phyloP scores from a whole-genome alignment of 2,888 invertebrate genomes.

The Protodeltote pygarga region DNA sequence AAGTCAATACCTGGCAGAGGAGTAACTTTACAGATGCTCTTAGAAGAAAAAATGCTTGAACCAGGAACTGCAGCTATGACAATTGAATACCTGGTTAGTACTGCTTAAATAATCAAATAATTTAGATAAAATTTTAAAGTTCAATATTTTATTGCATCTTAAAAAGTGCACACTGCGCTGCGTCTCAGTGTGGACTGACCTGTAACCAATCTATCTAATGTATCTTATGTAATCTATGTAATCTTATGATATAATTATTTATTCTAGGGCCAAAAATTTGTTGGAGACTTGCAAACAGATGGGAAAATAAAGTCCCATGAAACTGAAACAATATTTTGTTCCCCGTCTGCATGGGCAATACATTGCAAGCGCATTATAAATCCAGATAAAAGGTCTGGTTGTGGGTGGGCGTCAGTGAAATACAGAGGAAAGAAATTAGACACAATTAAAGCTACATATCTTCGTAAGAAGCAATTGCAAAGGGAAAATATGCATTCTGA shows the following conservation, averaged over 20 bases:
- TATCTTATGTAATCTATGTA: too few species aligned
- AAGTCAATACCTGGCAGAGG: conserved; percentile 88
- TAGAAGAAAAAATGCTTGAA: conserved; percentile 94
- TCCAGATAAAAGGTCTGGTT: conserved; percentile 96
- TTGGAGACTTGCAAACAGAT: conserved; percentile 94
- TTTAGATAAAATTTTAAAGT: too few species aligned
- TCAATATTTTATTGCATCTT: too few species aligned
- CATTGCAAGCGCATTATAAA: conserved; percentile 96
- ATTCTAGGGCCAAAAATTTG: conserved; percentile 94
- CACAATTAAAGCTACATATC: conserved; percentile 95
- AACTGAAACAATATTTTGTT: conserved; percentile 94
- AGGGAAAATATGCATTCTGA: conserved; percentile 85
- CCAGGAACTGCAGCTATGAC: conserved; percentile 95
- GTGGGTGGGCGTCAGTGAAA: conserved; percentile 97
- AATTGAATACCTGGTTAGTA: conserved; percentile 93
- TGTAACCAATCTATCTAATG: too few species aligned
- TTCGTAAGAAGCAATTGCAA: conserved; percentile 89
- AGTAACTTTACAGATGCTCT: conserved; percentile 94
- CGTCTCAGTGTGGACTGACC: too few species aligned
- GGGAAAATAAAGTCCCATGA: conserved; percentile 96
- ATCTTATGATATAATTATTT: neutral
- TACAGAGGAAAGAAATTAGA: conserved; percentile 96
- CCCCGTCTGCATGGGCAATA: conserved; percentile 97
- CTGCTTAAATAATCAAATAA: too few species aligned
- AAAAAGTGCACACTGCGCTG: too few species aligned